A percentile compares a stretch with the other conserved stretches of the same genome.
Conservation (phyloP, 2,888 invertebrate species). For the Lycia hirtaria region DNA sequence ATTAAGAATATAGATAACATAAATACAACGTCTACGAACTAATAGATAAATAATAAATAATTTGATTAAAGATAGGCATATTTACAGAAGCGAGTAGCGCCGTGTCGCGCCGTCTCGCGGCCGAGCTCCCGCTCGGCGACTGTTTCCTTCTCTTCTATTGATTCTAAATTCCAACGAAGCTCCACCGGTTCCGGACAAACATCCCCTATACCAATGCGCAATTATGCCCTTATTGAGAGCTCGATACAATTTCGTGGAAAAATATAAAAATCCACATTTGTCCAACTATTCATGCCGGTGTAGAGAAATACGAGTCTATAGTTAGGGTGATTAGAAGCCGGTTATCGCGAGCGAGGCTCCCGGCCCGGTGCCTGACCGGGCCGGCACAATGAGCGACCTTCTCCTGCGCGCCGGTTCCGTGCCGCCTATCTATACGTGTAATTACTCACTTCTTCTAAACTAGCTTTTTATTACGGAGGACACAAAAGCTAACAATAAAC, state of each 20-base stretch:
- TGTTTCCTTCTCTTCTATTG: conserved; percentile 47
- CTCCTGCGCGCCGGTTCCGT: conserved; percentile 57
- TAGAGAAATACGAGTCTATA: conserved; percentile 47
- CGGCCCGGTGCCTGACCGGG: conserved; percentile 33
- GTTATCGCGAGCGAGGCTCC: conserved; percentile 48
- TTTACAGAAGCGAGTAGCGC: conserved; percentile 81
- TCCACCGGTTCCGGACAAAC: conserved; percentile 62
- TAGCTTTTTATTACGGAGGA: conserved; percentile 63
- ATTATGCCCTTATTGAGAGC: conserved; percentile 21
- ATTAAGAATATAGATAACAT: conserved; percentile 48
- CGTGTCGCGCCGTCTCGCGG: conserved; percentile 52
- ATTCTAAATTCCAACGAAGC: conserved; percentile 54
- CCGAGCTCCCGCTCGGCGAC: conserved; percentile 50
- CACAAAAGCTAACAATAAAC: conserved; percentile 64
- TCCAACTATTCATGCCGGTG: conserved; percentile 52
- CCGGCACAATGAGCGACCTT: conserved; percentile 52
- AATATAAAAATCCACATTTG: conserved; percentile 45
- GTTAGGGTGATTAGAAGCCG: conserved; percentile 68
- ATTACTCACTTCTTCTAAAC: conserved; percentile 70
- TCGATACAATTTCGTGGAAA: conserved; percentile 36
- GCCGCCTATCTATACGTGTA: conserved; percentile 60
- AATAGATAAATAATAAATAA: conserved; percentile 82
- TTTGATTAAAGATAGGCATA: conserved; percentile 75
- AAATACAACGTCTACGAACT: conserved; percentile 63
- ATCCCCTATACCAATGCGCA: conserved; percentile 55